A percentile compares a stretch with the other conserved stretches of the same genome.
Evolutionary conservation across 2,797 vertebrate species (phyloP).

Genomic region (Rhinogobio ventralis): DNA sequence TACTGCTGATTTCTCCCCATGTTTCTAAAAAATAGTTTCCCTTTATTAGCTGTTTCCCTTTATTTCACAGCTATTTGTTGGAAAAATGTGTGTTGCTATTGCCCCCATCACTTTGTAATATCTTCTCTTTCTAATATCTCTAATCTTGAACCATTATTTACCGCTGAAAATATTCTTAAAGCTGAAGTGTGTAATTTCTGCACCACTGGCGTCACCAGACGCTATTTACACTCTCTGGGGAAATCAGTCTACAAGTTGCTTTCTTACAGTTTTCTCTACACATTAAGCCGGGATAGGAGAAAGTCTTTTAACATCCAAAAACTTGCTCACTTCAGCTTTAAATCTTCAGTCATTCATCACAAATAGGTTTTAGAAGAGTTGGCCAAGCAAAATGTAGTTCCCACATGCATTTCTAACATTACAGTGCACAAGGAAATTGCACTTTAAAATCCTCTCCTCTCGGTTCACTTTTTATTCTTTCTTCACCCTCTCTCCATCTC

Average conservation of each 20-base stretch:
- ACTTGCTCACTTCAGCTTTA: not conserved
- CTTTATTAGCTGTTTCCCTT: not conserved
- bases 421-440: slow-evolving; percentile 47
- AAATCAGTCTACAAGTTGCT: not conserved
- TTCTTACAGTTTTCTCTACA: not conserved
- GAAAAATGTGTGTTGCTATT: not conserved
- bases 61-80: not conserved
- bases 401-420: slow-evolving; percentile 57
- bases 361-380: not conserved
- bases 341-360: slow-evolving; percentile 10
- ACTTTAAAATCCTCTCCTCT: slow-evolving; percentile 40
- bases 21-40: too few species aligned
- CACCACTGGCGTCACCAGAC: not conserved
- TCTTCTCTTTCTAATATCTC: not conserved
- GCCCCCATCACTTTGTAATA: not conserved
- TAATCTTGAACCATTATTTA: not conserved
- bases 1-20: not conserved
- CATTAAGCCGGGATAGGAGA: not conserved
- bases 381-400: slow-evolving; percentile 8
- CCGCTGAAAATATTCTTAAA: not conserved
- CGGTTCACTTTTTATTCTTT: slow-evolving; percentile 36
- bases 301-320: slow-evolving; percentile 32
- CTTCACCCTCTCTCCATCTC: slow-evolving; percentile 50
- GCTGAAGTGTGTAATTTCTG: not conserved
- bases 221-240: not conserved